Percentiles rank a stretch among this genome's conserved stretches.
phyloP scores from a whole-genome alignment of 2,113 vertebrate genomes.

The Mormyrus lacerda region DNA sequence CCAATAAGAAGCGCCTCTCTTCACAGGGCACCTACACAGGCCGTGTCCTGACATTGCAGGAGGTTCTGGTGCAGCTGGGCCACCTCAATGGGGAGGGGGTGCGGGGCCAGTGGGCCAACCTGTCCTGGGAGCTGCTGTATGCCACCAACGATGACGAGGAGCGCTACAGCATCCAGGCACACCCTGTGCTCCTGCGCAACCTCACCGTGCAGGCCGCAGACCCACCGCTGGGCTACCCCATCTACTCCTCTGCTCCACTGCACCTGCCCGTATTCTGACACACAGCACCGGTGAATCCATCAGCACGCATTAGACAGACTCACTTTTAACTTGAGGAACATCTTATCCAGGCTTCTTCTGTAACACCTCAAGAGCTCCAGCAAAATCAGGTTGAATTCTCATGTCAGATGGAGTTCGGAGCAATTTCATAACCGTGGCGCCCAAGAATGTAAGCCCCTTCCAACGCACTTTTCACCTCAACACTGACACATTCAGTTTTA shows the following conservation, averaged over 20 bases:
- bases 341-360: not conserved
- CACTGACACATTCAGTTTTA: not conserved
- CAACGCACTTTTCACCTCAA: not conserved
- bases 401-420: not conserved
- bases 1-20: slow-evolving; percentile 1
- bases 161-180: slow-evolving; percentile 94
- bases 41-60: slow-evolving; percentile 85
- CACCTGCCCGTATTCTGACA: slow-evolving; percentile 74
- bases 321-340: not conserved
- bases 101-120: slow-evolving; percentile 92
- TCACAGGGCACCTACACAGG: slow-evolving; percentile 84
- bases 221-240: slow-evolving; percentile 88
- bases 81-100: slow-evolving; percentile 82
- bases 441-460: not conserved
- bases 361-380: not conserved
- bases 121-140: slow-evolving; percentile 96
- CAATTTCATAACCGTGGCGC: not conserved
- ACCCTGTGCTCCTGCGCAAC: slow-evolving; percentile 84
- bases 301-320: not conserved
- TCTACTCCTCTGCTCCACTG: slow-evolving; percentile 83
- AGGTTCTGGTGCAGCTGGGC: slow-evolving; percentile 79
- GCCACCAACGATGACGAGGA: slow-evolving; percentile 96
- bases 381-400: not conserved
- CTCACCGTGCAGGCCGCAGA: slow-evolving; percentile 89
- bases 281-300: not conserved